Base-by-base conservation (phyloP, 2,888 invertebrate genomes). In the Alloscopus bannaensis region DNA sequence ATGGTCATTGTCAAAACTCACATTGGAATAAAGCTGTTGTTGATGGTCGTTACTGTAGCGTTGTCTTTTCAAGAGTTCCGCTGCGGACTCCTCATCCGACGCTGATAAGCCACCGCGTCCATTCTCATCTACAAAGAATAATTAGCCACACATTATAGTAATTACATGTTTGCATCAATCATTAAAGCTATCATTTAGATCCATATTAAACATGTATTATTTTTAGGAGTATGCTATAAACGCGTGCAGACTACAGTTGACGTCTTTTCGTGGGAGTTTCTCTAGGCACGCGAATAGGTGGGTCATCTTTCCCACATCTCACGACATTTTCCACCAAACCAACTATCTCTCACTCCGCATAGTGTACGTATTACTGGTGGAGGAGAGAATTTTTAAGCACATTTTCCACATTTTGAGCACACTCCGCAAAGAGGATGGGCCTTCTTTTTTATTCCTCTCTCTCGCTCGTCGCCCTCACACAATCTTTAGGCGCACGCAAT, bases 41-140 rank as follows among this genome's bases (percentile, higher is more conserved):
- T 77, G 77, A 77, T 77, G 77, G 77, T 95, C 95, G 87, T 94
- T 95, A 88, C 95, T 96, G 87, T 94, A 94, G 89, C 95, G 92
- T 88, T 96, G 95, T 88, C 95, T 91, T 88, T 96, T 96, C 69
- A 94, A 91, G 87, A 96, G 96, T 86, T 96, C 95, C 87, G 96
- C 95, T 22, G 77, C 77, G 20, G 77, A 77, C 64, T 77, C 77
- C 36, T 77, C 77, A 45, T 77, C 77, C 0, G 77, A 77, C 42
- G 77, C 70, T 70, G 77, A 77, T 57, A 77, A 70, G 29, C 77
- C 77, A 31, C 93, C 92, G 90, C 95, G 94, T 87, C 94, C 94
- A 89, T 95, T 92, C 89, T 95, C 95, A 88, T 96, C 95, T 89
- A 95, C 18, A 29, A 26, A 59, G 4, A 68, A 18, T 50, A 18